Evolutionary conservation across 2,113 vertebrate genomes (phyloP).

Genomic region (Rhadina sibilatrix): DNA sequence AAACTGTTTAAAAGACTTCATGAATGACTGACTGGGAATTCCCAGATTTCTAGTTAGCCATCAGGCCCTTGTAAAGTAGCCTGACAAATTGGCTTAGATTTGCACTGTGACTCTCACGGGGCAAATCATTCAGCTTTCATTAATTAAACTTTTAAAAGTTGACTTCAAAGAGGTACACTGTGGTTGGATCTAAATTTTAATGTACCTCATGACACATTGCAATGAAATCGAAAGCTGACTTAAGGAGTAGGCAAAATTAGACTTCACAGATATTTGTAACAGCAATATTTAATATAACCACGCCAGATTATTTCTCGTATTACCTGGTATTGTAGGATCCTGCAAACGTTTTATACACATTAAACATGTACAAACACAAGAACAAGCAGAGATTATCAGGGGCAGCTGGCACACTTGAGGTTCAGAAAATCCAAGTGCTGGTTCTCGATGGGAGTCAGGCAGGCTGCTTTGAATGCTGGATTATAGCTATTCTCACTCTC

Average conservation of each 20-base stretch:
- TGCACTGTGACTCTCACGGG: background rate
- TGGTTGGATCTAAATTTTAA: background rate
- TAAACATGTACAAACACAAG: background rate
- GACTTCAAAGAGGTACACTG: background rate
- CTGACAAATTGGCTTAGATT: background rate
- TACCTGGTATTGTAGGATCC: background rate
- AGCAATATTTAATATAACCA: background rate
- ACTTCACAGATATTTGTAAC: background rate
- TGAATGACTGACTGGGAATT: background rate
- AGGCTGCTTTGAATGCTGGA: background rate
- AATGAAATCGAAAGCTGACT: background rate
- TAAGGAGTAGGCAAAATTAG: background rate
- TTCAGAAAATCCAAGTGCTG: background rate
- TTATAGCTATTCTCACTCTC: background rate
- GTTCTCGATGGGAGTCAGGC: fast-evolving
- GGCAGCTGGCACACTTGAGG: background rate
- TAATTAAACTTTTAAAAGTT: background rate
- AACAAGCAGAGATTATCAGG: background rate
- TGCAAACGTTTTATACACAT: background rate
- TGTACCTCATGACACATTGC: background rate
- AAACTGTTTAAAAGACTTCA: background rate
- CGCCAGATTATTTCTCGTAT: background rate
- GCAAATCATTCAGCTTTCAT: background rate
- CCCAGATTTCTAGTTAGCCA: background rate
- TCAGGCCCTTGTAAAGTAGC: background rate